phyloP scores from a whole-genome alignment of 1,140 invertebrate species.

The Sitodiplosis mosellana region DNA sequence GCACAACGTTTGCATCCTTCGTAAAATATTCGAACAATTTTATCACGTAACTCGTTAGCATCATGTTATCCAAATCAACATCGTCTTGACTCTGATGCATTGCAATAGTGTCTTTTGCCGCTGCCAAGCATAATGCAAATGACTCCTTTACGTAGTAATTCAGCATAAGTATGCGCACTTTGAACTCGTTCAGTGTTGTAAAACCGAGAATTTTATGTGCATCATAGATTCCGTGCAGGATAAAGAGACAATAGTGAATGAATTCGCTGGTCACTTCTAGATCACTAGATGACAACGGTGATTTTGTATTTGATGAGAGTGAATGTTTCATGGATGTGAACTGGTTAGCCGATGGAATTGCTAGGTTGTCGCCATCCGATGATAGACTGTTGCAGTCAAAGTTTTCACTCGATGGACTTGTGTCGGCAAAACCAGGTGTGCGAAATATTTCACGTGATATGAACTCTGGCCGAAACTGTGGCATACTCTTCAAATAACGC shows the following conservation, averaged over 20 bases:
- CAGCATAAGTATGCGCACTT: conserved; percentile 21
- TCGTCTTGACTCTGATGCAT: too few relatives aligned
- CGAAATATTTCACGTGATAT: conserved; percentile 3
- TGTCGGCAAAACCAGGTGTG: too few relatives aligned
- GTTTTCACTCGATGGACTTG: too few relatives aligned
- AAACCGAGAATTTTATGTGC: conserved; percentile 27
- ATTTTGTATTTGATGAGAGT: not conserved
- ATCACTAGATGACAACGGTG: not conserved
- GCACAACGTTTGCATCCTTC: conserved; percentile 23
- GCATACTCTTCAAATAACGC: conserved; percentile 22
- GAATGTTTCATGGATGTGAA: too few relatives aligned
- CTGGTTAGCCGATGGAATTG: too few relatives aligned
- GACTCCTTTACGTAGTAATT: conserved; percentile 23
- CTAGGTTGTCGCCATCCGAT: too few relatives aligned
- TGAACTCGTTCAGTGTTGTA: conserved; percentile 17
- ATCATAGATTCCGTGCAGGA: conserved; percentile 32
- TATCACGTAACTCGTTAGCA: conserved; percentile 10
- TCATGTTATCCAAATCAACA: too few relatives aligned
- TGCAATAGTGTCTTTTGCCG: conserved; percentile 10
- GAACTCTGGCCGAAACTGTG: conserved; percentile 18
- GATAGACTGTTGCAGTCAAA: too few relatives aligned
- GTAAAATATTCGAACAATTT: conserved; percentile 25
- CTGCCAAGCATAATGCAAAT: conserved; percentile 18
- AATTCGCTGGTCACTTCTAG: not conserved
- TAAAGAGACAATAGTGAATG: conserved; percentile 34